phyloP scores from a whole-genome alignment of 1,140 invertebrate species.

The Drosophila takahashii region DNA sequence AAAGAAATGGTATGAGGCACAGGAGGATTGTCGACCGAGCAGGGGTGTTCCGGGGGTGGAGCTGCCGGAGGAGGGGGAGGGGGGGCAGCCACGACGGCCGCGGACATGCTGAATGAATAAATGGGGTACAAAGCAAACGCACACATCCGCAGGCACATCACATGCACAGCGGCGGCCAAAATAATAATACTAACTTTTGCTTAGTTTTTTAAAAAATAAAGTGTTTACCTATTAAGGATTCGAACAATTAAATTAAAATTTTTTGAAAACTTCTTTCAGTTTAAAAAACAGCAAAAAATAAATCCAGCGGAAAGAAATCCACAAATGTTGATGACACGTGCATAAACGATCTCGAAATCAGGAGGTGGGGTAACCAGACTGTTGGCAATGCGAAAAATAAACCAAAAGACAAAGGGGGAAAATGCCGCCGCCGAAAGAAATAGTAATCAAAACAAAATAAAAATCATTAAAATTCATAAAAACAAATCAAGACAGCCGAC shows the following conservation, averaged over 20 bases:
- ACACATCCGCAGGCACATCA: conserved; percentile 23
- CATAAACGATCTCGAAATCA: conserved; percentile 4
- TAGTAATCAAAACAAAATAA: conserved; percentile 68
- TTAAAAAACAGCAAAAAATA: too few species aligned
- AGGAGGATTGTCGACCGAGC: conserved; percentile 48
- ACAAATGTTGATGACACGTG: conserved; percentile 23
- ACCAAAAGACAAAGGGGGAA: conserved; percentile 50
- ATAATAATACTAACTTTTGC: neutral
- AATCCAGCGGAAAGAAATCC: neutral
- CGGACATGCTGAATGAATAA: conserved; percentile 70
- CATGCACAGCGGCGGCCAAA: neutral
- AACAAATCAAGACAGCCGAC: conserved; percentile 42
- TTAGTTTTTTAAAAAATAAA: neutral
- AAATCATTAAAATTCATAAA: conserved; percentile 66
- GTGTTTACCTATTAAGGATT: neutral
- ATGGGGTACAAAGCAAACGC: conserved; percentile 58
- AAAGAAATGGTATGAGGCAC: conserved; percentile 58
- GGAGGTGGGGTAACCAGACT: conserved; percentile 1
- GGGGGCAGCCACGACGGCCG: conserved; percentile 28
- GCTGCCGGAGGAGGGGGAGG: neutral
- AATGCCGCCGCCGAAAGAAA: conserved; percentile 44
- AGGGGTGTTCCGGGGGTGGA: neutral
- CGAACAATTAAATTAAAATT: too few species aligned
- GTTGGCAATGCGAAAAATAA: conserved; percentile 42
- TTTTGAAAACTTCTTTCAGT: too few species aligned